A percentile compares a stretch with the other conserved stretches of the same genome.
Conservation (phyloP, 2,113 vertebrate species). For the Melanostigma gelatinosum region DNA sequence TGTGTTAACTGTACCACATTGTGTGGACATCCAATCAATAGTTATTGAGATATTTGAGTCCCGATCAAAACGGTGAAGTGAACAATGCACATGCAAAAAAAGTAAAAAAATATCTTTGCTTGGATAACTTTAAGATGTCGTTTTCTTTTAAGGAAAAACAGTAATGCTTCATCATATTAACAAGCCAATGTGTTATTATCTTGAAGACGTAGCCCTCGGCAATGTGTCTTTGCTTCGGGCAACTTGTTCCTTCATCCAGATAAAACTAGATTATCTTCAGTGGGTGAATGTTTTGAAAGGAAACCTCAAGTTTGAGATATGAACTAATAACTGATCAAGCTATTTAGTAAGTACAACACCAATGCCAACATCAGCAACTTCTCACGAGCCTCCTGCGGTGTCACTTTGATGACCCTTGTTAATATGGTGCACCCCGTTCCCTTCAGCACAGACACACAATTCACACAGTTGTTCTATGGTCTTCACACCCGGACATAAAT, state of each 20-base stretch:
- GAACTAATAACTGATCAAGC: no score
- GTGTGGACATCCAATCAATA: background rate
- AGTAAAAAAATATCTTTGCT: background rate
- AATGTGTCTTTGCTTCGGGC: no score
- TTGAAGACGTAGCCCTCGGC: background rate
- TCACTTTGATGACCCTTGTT: slow-evolving; percentile 12
- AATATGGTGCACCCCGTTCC: background rate
- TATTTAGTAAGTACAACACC: background rate
- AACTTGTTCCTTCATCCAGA: no score
- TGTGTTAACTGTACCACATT: background rate
- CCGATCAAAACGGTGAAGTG: background rate
- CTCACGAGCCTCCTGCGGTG: background rate
- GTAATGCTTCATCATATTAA: background rate
- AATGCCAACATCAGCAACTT: background rate
- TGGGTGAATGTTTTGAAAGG: no score
- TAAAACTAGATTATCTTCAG: no score
- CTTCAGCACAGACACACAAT: slow-evolving; percentile 1
- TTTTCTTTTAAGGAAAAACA: background rate
- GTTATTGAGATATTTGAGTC: background rate
- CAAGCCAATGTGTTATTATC: background rate
- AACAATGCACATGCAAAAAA: background rate
- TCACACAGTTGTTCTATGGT: background rate
- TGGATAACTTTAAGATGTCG: background rate
- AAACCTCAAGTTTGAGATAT: no score
- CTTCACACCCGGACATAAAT: background rate